A percentile compares a stretch with the other conserved stretches of the same genome.
phyloP scores from a whole-genome alignment of 2,797 vertebrate genomes.

The Pangasius macronema region DNA sequence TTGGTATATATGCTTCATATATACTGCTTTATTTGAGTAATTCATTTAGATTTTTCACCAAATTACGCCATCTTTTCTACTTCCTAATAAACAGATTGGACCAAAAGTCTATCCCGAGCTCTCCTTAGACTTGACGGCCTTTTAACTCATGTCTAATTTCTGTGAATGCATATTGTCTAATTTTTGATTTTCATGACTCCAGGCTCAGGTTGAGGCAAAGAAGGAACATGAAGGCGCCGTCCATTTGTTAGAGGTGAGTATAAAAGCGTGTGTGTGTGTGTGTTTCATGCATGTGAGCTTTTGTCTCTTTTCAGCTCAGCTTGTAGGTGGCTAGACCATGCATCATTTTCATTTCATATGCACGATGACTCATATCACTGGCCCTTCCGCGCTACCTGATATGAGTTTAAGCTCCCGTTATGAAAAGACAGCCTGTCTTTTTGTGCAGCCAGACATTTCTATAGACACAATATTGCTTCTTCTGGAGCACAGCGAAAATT shows the following conservation, averaged over 20 bases:
- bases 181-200: neutral
- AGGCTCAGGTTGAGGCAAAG: conserved; percentile 99
- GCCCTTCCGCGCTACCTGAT: neutral
- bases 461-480: neutral
- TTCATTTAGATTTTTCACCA: neutral
- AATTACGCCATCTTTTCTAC: neutral
- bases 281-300: conserved; percentile 58
- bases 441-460: neutral
- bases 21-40: no score
- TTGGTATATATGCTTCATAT: no score
- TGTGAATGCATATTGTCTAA: neutral
- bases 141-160: neutral
- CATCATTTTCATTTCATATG: conserved; percentile 31
- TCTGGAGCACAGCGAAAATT: neutral
- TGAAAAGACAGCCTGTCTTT: neutral
- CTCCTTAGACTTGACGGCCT: neutral
- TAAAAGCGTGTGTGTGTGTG: conserved; percentile 24
- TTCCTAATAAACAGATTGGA: neutral
- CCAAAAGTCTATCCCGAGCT: neutral
- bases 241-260: conserved; percentile 95
- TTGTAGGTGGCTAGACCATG: conserved; percentile 2
- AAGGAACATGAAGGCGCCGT: conserved; percentile 97
- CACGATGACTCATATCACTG: conserved; percentile 11
- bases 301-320: conserved; percentile 55
- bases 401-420: conserved; percentile 11